phyloP scores from a whole-genome alignment of 2,113 vertebrate genomes.

The Scomber colias region DNA sequence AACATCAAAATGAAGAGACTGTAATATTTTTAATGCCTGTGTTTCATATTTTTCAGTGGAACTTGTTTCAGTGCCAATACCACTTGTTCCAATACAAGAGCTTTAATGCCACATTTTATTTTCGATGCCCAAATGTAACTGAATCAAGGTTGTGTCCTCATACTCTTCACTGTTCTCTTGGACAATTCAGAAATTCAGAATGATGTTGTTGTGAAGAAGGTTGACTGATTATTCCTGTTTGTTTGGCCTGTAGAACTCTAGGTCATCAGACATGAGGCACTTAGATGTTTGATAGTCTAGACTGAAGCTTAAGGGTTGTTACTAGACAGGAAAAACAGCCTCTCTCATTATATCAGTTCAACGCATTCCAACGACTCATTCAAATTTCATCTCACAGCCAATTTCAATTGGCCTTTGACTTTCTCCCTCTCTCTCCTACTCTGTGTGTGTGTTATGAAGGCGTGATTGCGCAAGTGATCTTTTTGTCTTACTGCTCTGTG shows the following conservation, averaged over 20 bases:
- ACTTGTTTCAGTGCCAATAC: too few species aligned
- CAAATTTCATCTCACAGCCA: slow-evolving; percentile 42
- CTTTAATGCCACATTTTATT: too few species aligned
- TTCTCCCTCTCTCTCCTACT: not conserved
- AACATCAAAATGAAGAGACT: too few species aligned
- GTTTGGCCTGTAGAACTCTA: not conserved
- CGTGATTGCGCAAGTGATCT: slow-evolving; percentile 15
- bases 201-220: slow-evolving; percentile 4
- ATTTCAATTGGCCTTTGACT: slow-evolving; percentile 36
- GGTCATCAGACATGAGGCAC: slow-evolving; percentile 1
- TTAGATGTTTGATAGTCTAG: not conserved
- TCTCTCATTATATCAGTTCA: slow-evolving; percentile 30
- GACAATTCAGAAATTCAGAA: slow-evolving; percentile 11
- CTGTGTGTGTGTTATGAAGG: not conserved
- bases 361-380: slow-evolving; percentile 31
- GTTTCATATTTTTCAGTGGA: too few species aligned
- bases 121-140: too few species aligned
- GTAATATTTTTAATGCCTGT: too few species aligned
- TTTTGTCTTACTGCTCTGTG: slow-evolving; percentile 32
- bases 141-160: too few species aligned
- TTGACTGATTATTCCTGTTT: slow-evolving; percentile 7
- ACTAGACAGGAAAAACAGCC: slow-evolving; percentile 6
- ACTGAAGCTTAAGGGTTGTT: slow-evolving; percentile 32
- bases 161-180: not conserved
- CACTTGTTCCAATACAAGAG: too few species aligned